Conservation (phyloP, 2,888 invertebrate genomes). For the Melolontha melolontha region DNA sequence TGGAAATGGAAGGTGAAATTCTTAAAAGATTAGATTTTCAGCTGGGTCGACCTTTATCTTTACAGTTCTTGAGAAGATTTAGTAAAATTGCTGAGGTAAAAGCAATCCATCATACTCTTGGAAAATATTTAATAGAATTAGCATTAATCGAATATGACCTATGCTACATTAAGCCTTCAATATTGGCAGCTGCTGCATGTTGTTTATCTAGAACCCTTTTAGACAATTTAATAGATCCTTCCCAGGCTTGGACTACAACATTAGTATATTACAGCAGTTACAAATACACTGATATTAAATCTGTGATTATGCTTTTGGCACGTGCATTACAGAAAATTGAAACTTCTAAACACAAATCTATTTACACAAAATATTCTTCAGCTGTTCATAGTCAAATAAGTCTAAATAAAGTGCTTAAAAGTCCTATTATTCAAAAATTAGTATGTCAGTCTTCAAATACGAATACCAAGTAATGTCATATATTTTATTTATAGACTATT, state of each 20-base stretch:
- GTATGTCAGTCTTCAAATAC: slow-evolving; percentile 30
- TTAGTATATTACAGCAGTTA: slow-evolving; percentile 84
- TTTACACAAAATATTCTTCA: slow-evolving; percentile 75
- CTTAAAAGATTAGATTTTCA: slow-evolving; percentile 81
- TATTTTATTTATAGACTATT: slow-evolving; percentile 34
- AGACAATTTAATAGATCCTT: slow-evolving; percentile 64
- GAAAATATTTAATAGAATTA: slow-evolving; percentile 93
- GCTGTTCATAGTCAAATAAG: slow-evolving; percentile 75
- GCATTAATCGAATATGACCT: slow-evolving; percentile 84
- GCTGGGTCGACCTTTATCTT: slow-evolving; percentile 86
- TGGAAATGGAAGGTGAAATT: slow-evolving; percentile 86
- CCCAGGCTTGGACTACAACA: slow-evolving; percentile 78
- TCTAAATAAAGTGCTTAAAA: slow-evolving; percentile 72
- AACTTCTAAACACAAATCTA: slow-evolving; percentile 77
- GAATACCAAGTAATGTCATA: slow-evolving; percentile 12
- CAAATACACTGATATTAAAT: slow-evolving; percentile 74
- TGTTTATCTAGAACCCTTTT: slow-evolving; percentile 76
- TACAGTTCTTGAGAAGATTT: slow-evolving; percentile 89
- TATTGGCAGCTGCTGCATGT: slow-evolving; percentile 84
- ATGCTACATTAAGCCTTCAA: slow-evolving; percentile 83
- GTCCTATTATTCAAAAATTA: slow-evolving; percentile 59
- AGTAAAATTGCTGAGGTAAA: slow-evolving; percentile 73
- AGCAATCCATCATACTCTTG: slow-evolving; percentile 69
- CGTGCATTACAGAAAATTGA: slow-evolving; percentile 76
- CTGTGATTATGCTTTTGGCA: slow-evolving; percentile 78